Base-by-base conservation (phyloP, 2,888 invertebrate genomes). In the Tiphia femorata region DNA sequence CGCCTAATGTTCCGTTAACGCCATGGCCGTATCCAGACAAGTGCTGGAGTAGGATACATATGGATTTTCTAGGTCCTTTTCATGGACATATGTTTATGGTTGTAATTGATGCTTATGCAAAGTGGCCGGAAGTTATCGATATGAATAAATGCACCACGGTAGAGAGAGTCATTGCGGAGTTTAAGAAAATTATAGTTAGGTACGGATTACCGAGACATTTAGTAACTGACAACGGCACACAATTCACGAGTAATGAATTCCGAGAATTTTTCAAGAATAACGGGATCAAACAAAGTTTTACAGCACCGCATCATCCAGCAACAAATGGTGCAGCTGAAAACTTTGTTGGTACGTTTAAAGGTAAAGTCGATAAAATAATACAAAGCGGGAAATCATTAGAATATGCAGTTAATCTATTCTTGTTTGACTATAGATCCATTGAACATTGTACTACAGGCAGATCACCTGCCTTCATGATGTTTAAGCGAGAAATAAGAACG, bases 291-390 rank as follows among this genome's bases (percentile, higher is more conserved):
- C 65, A 67, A 21, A 56, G 43, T 8, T 37, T 43, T 7, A 52
- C 62, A 6, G 51, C 64, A 41, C 58, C 58, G n/a, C 54, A 62
- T 30, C 65, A 64, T 38, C 58, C 65, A n/a, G 29, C 29, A 29
- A 29, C 29, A 7, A 29, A 29, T 29, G 29, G 62, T 16, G 53
- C 51, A 40, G 64, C 62, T 6, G 64, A 70, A 46, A 50, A 57
- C 17, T 63, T 71, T 30, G 67, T 66, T 1, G 55, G 59, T 12
- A 66, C 62, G 4, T 58, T 71, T 17, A 66, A 70, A 52, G 41
- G 41, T 16, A 42, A 44, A 7, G 23, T 65, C 0, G 48, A 40
- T 17, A 65, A 58, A 50, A 47, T 53, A 3, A 23, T 56, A 1
- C 25, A 41, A 21, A 33, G 44, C 12, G 54, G 54, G 4, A 49